Base-by-base conservation (phyloP, 2,113 vertebrate genomes). In the Sturnira hondurensis region DNA sequence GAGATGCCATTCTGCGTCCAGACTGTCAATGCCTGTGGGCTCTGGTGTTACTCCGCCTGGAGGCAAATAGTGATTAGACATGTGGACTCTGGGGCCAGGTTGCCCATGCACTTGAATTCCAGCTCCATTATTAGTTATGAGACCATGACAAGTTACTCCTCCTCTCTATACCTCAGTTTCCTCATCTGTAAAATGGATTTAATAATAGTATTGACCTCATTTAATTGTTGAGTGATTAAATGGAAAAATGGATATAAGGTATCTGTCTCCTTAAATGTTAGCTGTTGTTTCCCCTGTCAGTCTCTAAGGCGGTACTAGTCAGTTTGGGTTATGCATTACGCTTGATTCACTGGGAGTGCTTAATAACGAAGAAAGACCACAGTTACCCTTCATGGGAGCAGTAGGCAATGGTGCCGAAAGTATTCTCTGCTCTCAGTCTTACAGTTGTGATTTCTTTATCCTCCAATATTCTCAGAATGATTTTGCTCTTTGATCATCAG, bases 111-210 rank as follows among this genome's bases (percentile, higher is more conserved):
- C 13, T 68, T 74, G 50, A 80, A 77, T 88, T n/a, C 63, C 65
- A 56, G 14, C 15, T 63, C 17, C 9, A 36, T 82, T 65, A 36
- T 28, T 96, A 77, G 14, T 61, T 71, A 9, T 58, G 14, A 84
- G 67, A 58, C 65, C 26, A 61, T 86, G 50, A 10, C 43, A 87
- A 36, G 45, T 63, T 71, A 54, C 1, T 94, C 28, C 70, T 1
- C 33, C 78, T 93, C n/a, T 96, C 43, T 83, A 7, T 58, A n/a
- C 45, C 28, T 80, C 31, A 84, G 82, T 65, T 86, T 81, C 33
- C 54, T 95, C 73, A 70, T 89, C 61, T 93, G 36, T 89, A 88
- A 95, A 96, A 73, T 74, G 31, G 33, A 20, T 52, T 97, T 91
- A 81, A 58, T 78, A 65, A 58, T 63, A 68, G 20, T 81, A 17